Evolutionary conservation across 2,888 invertebrate species (phyloP).

Genomic region (Eupithecia exiguata): DNA sequence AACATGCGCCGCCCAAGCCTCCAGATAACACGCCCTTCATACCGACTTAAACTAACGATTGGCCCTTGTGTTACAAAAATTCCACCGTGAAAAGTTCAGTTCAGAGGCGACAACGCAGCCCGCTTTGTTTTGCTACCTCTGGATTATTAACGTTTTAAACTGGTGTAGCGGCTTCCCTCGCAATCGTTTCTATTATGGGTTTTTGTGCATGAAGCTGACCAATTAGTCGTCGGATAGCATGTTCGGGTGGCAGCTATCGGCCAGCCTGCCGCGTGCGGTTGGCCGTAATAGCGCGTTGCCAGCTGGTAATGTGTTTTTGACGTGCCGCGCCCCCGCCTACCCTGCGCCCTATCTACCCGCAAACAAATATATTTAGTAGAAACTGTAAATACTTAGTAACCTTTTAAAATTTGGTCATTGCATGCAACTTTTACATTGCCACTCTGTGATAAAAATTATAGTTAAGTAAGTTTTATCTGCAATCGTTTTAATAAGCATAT

Average conservation of each 20-base stretch:
- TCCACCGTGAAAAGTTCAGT: constrained; percentile 60
- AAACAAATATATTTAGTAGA: constrained; percentile 70
- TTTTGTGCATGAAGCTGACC: constrained; percentile 76
- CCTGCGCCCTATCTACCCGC: constrained; percentile 65
- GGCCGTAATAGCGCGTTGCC: constrained; percentile 77
- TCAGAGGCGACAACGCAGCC: constrained; percentile 38
- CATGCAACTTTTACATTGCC: constrained; percentile 74
- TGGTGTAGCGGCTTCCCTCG: constrained; percentile 63
- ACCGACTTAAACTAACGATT: constrained; percentile 63
- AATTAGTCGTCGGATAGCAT: constrained; percentile 79
- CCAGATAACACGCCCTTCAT: constrained; percentile 71
- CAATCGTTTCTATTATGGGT: constrained; percentile 72
- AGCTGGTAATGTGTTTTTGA: constrained; percentile 79
- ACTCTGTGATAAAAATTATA: constrained; percentile 24
- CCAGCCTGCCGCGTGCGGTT: constrained; percentile 74
- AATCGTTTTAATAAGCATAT: constrained; percentile 70
- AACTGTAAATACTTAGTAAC: constrained; percentile 57
- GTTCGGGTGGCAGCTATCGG: constrained; percentile 76
- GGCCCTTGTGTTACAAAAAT: constrained; percentile 60
- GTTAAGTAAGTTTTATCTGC: constrained; percentile 77
- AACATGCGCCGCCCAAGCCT: constrained; percentile 72
- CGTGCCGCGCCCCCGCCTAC: constrained; percentile 73
- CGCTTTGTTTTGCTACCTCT: constrained; percentile 46
- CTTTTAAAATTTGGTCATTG: constrained; percentile 71
- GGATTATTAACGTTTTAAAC: constrained; percentile 63